Evolutionary conservation across 2,113 vertebrate genomes (phyloP), one percentile per base, ranked within the genome.

Genomic region (Drymodes brunneopygia): DNA sequence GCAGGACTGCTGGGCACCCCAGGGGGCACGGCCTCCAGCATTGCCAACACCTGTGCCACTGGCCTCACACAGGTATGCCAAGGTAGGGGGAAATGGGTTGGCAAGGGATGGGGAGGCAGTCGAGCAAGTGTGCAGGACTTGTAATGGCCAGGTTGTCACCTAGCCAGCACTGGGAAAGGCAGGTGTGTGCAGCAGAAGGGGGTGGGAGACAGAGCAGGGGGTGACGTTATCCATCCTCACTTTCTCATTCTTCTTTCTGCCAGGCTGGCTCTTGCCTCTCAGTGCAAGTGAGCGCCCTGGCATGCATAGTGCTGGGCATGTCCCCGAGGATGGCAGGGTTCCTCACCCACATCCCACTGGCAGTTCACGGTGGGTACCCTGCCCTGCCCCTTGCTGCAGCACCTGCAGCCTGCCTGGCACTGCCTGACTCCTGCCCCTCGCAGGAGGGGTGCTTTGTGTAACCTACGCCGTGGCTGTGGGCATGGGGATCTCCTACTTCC

Each of bases 401-500:
- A 27, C n/a, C 78, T 1, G 3, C 35, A 35, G 66, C 64, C 62
- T 77, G 74, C 74, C 45, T 28, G 35, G 40, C n/a, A 2, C 83
- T 80, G 72, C 66, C 57, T 82, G 71, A 90, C 65, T 38, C 60
- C 80, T 44, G 58, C 15, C 13, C 50, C 71, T 90, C 0, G 3
- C 92, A 99, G 99, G 99, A 40, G 98, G 98, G 15, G 79, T 99
- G 58, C 97, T 99, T 28, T 98, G 98, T 13, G 88, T 99, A 93
- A 98, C 98, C 47, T 98, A 98, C 31, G 93, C 98, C 0, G 92
- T 98, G 70, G 98, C 98, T 3, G 96, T 98, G 82, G 98, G 98
- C 65, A 97, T 94, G 9, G 99, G 99, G 36, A 97, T 99, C 94
- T 98, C 98, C 67, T 98, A 97, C 92, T 99, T 99, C 97, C 98